phyloP scores from a whole-genome alignment of 1,140 invertebrate species.

The Druon quercuslanigerum region DNA sequence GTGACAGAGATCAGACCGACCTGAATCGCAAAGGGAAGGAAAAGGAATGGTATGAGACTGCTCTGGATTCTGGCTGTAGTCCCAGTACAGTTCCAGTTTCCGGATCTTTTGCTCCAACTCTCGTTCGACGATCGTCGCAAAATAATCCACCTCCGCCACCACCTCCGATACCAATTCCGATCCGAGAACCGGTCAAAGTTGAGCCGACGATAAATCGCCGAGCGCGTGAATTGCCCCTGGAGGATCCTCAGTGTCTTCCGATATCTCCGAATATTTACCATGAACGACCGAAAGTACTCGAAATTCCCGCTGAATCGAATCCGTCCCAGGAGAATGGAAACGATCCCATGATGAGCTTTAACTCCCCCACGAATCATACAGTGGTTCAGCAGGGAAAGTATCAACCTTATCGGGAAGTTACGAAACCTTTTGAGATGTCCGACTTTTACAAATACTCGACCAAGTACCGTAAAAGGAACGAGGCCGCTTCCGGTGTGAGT shows the following conservation, averaged over 20 bases:
- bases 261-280: constrained; percentile 52
- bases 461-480: constrained; percentile 85
- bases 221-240: constrained; percentile 35
- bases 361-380: constrained; percentile 87
- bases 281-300: constrained; percentile 60
- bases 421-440: constrained; percentile 97
- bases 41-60: constrained; percentile 86
- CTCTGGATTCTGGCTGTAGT: constrained; percentile 78
- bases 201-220: not conserved
- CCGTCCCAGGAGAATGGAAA: constrained; percentile 58
- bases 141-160: constrained; percentile 40
- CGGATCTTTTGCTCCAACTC: constrained; percentile 38
- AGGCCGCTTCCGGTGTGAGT: constrained; percentile 35
- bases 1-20: constrained; percentile 62
- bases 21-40: constrained; percentile 68
- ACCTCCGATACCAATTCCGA: constrained; percentile 41
- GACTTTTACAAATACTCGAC: constrained; percentile 98
- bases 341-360: constrained; percentile 79
- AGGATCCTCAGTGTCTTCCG: constrained; percentile 51
- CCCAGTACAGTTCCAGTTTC: constrained; percentile 41
- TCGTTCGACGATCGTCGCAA: constrained; percentile 45
- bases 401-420: constrained; percentile 94
- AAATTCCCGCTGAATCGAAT: constrained; percentile 72
- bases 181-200: not conserved
- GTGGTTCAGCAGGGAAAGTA: constrained; percentile 91